Evolutionary conservation across 2,888 invertebrate genomes (phyloP).

Genomic region (Brassicogethes aeneus): DNA sequence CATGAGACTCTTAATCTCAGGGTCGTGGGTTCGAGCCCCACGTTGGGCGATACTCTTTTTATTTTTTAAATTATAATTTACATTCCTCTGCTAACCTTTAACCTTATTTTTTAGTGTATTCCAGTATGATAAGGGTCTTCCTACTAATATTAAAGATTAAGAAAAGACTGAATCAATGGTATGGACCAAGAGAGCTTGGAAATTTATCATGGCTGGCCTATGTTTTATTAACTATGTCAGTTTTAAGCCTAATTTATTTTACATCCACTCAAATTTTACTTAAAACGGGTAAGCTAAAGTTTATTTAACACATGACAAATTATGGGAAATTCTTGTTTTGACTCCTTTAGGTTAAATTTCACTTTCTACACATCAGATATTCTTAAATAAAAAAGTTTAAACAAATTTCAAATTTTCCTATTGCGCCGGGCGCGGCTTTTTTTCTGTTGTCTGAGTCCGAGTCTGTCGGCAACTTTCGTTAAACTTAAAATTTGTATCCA

Average conservation of each 20-base stretch:
- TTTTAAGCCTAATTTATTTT: not conserved
- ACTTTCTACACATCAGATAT: too few species aligned
- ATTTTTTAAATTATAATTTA: too few species aligned
- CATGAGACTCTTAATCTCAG: constrained; percentile 50
- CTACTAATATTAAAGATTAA: not conserved
- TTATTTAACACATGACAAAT: too few species aligned
- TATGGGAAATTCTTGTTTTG: too few species aligned
- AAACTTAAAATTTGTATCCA: too few species aligned
- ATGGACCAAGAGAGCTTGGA: not conserved
- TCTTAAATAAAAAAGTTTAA: too few species aligned
- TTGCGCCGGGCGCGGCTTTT: too few species aligned
- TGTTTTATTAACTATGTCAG: not conserved
- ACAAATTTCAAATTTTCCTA: too few species aligned
- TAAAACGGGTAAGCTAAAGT: not conserved
- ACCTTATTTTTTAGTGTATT: not conserved
- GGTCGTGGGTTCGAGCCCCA: constrained; percentile 53
- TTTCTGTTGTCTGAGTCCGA: too few species aligned
- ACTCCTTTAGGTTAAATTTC: too few species aligned
- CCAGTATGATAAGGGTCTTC: not conserved
- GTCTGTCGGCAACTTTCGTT: too few species aligned
- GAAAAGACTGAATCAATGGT: not conserved
- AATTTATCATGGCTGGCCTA: not conserved
- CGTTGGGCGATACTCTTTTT: constrained; percentile 39
- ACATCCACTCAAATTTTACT: not conserved
- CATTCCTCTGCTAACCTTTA: too few species aligned